Percentiles rank a stretch among this genome's conserved stretches.
phyloP scores from a whole-genome alignment of 2,113 vertebrate species.

The Chionomys nivalis region DNA sequence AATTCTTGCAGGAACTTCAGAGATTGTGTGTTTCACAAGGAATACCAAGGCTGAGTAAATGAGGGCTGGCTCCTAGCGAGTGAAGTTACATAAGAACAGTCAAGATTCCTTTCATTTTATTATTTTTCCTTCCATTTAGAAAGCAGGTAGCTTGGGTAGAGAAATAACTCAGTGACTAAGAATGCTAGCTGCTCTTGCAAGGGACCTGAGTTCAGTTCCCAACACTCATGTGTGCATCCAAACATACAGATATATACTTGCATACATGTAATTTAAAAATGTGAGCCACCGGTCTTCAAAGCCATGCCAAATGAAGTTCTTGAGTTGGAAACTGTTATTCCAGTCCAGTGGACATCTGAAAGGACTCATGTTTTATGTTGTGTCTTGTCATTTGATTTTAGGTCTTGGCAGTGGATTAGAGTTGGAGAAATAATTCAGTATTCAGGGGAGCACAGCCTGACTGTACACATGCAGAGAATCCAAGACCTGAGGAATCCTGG shows the following conservation, averaged over 20 bases:
- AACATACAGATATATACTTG: no score
- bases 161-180: neutral
- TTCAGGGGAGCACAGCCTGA: neutral
- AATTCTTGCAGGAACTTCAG: neutral
- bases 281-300: neutral
- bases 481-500: neutral
- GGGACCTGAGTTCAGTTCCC: neutral
- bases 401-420: neutral
- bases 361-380: neutral
- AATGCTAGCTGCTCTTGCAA: neutral
- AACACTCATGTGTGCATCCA: neutral
- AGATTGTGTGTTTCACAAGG: neutral
- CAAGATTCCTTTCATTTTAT: neutral
- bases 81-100: neutral
- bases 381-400: neutral
- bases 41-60: neutral
- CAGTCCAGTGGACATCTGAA: neutral
- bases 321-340: neutral
- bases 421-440: neutral
- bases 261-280: no score
- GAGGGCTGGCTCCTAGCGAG: no score
- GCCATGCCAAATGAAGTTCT: neutral
- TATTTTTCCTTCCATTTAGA: neutral
- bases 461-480: neutral
- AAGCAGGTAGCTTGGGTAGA: neutral